phyloP scores from a whole-genome alignment of 2,888 invertebrate species.

The Aethes cnicana region DNA sequence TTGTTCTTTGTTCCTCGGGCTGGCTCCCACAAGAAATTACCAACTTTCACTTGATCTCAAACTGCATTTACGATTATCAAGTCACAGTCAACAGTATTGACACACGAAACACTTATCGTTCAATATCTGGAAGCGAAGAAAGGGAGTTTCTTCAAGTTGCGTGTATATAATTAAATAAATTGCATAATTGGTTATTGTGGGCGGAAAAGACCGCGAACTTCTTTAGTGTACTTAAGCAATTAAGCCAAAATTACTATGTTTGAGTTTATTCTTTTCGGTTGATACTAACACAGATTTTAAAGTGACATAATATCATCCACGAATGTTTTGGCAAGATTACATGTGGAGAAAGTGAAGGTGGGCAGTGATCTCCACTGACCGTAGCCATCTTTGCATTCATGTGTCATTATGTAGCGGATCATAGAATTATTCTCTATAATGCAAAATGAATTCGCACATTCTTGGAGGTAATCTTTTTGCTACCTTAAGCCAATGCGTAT shows the following conservation, averaged over 20 bases:
- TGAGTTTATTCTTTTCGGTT: neutral
- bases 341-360: slow-evolving; percentile 56
- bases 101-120: slow-evolving; percentile 7
- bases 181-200: neutral
- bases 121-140: neutral
- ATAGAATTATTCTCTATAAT: slow-evolving; percentile 22
- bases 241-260: neutral
- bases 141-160: no score
- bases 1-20: slow-evolving; percentile 61
- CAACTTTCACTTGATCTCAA: slow-evolving; percentile 75
- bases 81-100: slow-evolving; percentile 26
- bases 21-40: slow-evolving; percentile 64
- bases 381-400: slow-evolving; percentile 7
- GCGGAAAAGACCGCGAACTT: slow-evolving; percentile 1
- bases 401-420: slow-evolving; percentile 25
- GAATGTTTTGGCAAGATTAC: slow-evolving; percentile 49
- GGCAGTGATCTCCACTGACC: slow-evolving; percentile 41
- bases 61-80: slow-evolving; percentile 38
- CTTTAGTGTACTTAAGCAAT: slow-evolving; percentile 4
- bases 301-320: slow-evolving; percentile 32
- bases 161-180: no score
- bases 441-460: slow-evolving; percentile 29
- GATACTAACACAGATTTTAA: slow-evolving; percentile 1
- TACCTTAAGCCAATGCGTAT: neutral
- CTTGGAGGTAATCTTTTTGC: slow-evolving; percentile 32